Evolutionary conservation across 2,888 invertebrate genomes (phyloP), one percentile per base, ranked within the genome.

Genomic region (Hyles lineata): DNA sequence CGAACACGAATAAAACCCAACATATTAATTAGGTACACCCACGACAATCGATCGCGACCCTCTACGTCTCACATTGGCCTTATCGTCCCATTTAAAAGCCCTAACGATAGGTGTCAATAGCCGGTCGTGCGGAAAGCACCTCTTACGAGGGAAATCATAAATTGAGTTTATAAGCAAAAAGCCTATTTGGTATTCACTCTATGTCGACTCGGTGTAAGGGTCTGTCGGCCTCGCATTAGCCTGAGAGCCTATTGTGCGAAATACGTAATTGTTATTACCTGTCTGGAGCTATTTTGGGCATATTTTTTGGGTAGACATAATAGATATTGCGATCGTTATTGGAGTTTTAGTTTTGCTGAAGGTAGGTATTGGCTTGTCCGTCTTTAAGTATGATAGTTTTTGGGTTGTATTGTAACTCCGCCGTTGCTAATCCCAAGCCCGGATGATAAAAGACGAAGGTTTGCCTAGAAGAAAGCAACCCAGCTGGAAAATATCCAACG

Each of bases 161-260:
- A 81, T 82, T 77, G 77, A 74, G 67, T 69, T 74, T 72, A 81
- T 79, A 81, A 81, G 80, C 76, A 73, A 55, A 76, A 77, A 78
- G 79, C 76, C 77, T 76, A 73, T 73, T 80, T 72, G n/a, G 74
- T 81, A 82, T 82, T 82, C 82, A 79, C 55, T 62, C 74, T 75
- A 35, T n/a, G 73, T 21, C 52, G 52, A 29, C 50, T 62, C 32
- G 73, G 55, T 21, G 70, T 71, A 23, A 71, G 70, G 60, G 59
- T 60, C 70, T 70, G 70, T 70, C 52, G 55, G 67, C 15, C 55
- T 8, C 23, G 60, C 70, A 74, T 55, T 70, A 73, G 73, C 77
- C 50, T 67, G 50, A 67, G 76, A 74, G 78, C 74, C 78, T 80
- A 77, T 75, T 70, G 21, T 72, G 73, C 32, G 60, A 76, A 80